phyloP scores from a whole-genome alignment of 2,113 vertebrate species.

The Butorides virescens region DNA sequence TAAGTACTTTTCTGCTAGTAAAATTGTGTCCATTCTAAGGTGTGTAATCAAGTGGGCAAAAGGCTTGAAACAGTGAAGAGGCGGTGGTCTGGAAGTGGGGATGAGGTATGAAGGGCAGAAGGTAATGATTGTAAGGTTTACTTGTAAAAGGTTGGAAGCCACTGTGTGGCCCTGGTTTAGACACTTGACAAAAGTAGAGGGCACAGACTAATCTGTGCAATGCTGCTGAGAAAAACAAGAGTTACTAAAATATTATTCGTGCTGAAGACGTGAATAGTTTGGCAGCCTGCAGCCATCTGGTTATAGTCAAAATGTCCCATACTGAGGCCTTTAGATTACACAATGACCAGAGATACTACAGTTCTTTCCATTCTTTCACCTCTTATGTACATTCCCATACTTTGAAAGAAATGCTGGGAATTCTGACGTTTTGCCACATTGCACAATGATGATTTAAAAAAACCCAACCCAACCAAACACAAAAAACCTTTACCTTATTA shows the following conservation, averaged over 20 bases:
- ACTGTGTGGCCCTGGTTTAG: background rate
- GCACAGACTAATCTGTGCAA: background rate
- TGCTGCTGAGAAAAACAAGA: conserved; percentile 12
- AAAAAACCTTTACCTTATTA: background rate
- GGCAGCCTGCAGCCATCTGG: conserved; percentile 64
- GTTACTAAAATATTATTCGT: background rate
- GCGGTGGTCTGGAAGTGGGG: background rate
- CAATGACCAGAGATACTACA: conserved; percentile 53
- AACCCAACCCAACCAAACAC: background rate
- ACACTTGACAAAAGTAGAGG: background rate
- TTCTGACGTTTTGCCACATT: background rate
- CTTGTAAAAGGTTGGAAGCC: background rate
- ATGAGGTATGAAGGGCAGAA: background rate
- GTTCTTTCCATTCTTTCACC: conserved; percentile 65
- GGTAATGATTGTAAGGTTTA: background rate
- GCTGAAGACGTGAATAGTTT: conserved; percentile 51
- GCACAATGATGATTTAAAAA: background rate
- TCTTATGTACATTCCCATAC: conserved; percentile 13
- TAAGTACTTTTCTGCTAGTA: background rate
- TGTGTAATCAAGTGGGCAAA: background rate
- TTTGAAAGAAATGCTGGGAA: conserved; percentile 34
- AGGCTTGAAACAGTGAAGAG: background rate
- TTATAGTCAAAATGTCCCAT: conserved; percentile 61
- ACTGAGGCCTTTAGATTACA: conserved; percentile 37
- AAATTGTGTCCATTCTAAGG: rapidly evolving